Evolutionary conservation across 2,113 vertebrate genomes (phyloP), one percentile per base, ranked within the genome.

Genomic region (Hippocampus mohnikei): DNA sequence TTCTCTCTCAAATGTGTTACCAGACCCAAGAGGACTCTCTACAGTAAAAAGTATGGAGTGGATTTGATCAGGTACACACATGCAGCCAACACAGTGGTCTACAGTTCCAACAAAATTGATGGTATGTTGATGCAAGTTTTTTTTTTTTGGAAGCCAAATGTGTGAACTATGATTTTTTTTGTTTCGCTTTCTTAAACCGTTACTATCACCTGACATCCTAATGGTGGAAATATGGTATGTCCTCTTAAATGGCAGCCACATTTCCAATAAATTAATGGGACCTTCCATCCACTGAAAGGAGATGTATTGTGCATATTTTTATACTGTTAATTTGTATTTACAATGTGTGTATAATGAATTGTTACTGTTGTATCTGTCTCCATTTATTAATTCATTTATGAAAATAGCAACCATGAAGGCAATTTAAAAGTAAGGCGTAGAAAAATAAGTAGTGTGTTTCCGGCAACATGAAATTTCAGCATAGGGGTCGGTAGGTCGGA

Each of bases 31-130:
- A 94, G 98, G 86, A 99, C 98, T 0, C 89, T 99, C 37, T 99
- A 99, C 92, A 99, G 98, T 93, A 99, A 99, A 91, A 99, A 99
- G 88, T 99, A 99, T 41, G 98, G 98, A 15, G 98, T 99, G 84
- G 98, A 99, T 86, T 94, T 99, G 81, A 99, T 99, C 92, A 94
- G 98, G 84, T 99, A 98, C 79, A 99, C 98, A 3, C 97, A 99
- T 71, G 97, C 98, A 73, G 98, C 98, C 79, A 99, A 99, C 89
- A 99, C 98, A 6, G 98, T 99, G 0, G 98, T 99, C 84, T 99
- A 99, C 93, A 99, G 98, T 82, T 99, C 96, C 83, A 99, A 99
- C 93, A 99, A 99, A 93, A 98, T 99, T 69, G 98, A 99, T 75
- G 98, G 98, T 99, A 93, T 90, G 96, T 92, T 61, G 18, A 73